A percentile compares a stretch with the other conserved stretches of the same genome.
Conservation (phyloP, 2,888 invertebrate genomes). For the Polydesmus complanatus region DNA sequence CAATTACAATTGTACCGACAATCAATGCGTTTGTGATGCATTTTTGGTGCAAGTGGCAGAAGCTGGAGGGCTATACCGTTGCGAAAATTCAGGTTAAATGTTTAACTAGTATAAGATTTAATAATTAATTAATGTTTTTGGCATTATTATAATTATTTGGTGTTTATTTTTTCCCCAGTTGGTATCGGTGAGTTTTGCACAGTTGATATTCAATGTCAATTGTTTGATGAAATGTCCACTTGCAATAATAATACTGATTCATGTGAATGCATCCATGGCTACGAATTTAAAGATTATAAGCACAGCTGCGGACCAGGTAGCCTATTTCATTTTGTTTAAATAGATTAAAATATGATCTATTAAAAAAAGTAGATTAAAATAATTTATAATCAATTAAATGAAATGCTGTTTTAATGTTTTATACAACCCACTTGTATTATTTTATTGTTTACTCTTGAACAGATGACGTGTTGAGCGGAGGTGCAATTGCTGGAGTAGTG, state of each 20-base stretch:
- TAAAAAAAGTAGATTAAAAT: too few relatives aligned
- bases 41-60: background rate
- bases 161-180: too few relatives aligned
- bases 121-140: too few relatives aligned
- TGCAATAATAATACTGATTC: background rate
- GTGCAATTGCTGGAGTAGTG: background rate
- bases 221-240: background rate
- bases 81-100: background rate
- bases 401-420: too few relatives aligned
- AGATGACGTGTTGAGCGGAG: too few relatives aligned
- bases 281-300: background rate
- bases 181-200: background rate
- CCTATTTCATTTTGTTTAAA: too few relatives aligned
- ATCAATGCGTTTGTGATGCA: background rate
- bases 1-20: background rate
- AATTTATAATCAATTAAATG: too few relatives aligned
- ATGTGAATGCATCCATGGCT: background rate
- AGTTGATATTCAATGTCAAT: background rate
- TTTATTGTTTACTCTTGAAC: too few relatives aligned
- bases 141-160: too few relatives aligned
- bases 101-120: too few relatives aligned
- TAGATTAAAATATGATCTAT: too few relatives aligned
- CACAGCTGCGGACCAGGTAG: background rate
- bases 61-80: background rate
- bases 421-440: too few relatives aligned